These are phyloP conservation scores for Lutjanus erythropterus DNA, from an alignment of 2,113 vertebrate species.

Conservation along the genomic window DNA sequence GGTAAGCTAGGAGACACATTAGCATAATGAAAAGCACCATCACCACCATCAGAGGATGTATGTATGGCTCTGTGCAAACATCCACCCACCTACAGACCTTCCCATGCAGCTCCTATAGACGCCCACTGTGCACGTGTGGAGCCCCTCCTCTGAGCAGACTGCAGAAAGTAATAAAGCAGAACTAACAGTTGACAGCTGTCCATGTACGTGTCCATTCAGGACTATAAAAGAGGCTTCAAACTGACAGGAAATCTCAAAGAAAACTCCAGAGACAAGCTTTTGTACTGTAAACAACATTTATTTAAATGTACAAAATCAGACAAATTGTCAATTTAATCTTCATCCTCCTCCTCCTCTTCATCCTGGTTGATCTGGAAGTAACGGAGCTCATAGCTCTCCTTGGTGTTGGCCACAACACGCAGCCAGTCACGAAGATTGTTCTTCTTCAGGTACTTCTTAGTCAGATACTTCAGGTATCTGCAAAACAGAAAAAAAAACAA, in stretches of 20 bases:
- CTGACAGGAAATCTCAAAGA: neutral
- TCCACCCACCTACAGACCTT: no score
- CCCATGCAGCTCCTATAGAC: no score
- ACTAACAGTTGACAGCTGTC: no score
- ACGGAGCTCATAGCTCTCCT: conserved; percentile 95
- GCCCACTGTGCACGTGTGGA: no score
- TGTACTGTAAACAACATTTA: conserved; percentile 72
- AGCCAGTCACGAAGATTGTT: conserved; percentile 95
- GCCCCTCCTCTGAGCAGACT: no score
- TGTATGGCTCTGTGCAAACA: no score
- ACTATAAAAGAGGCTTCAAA: no score
- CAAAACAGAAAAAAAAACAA: neutral
- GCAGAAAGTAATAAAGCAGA: no score
- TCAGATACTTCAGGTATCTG: conserved; percentile 97
- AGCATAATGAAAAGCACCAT: no score
- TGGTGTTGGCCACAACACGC: conserved; percentile 94
- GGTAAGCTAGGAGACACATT: no score
- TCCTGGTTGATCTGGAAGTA: conserved; percentile 99
- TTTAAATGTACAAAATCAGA: conserved; percentile 70
- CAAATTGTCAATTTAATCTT: conserved; percentile 87
- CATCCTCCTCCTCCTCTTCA: conserved; percentile 96
- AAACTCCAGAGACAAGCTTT: neutral
- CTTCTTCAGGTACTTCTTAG: conserved; percentile 98
- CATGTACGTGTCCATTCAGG: no score
- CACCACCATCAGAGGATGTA: no score